These are phyloP conservation scores for Scolopax bukidnonensis DNA, from an alignment of 2,797 vertebrate genomes.

Conservation along the genomic window DNA sequence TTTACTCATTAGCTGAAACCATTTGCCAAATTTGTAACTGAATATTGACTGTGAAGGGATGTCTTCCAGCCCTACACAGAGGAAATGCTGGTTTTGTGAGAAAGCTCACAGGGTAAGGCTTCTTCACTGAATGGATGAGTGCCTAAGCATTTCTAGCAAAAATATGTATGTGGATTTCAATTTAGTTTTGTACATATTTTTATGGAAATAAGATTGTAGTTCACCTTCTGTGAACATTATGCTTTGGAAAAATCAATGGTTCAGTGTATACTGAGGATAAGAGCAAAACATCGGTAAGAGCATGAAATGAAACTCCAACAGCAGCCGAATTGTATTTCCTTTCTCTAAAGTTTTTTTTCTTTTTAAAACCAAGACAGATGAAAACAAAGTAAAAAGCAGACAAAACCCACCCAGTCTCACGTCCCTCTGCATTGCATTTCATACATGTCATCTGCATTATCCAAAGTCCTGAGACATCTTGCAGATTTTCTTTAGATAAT, in stretches of 20 bases:
- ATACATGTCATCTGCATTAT: neutral
- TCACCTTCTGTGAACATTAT: neutral
- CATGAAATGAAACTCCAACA: neutral
- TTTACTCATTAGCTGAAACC: neutral
- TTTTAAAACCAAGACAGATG: neutral
- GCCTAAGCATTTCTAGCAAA: neutral
- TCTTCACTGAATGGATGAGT: neutral
- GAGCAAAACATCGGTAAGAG: neutral
- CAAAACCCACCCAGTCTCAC: neutral
- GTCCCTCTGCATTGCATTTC: neutral
- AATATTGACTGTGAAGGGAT: neutral
- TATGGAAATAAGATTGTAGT: neutral
- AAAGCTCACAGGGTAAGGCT: neutral
- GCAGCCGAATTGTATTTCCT: neutral
- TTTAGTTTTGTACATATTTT: neutral
- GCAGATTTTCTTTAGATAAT: neutral
- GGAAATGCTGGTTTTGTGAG: neutral
- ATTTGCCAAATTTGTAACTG: slow-evolving; percentile 1
- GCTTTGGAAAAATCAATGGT: neutral
- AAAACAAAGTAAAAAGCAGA: neutral
- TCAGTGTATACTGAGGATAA: neutral
- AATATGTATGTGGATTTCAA: neutral
- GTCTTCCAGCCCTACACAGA: neutral
- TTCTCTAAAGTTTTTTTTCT: neutral
- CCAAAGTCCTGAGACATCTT: neutral